Percentiles rank a stretch among this genome's conserved stretches.
Conservation (phyloP, 2,113 vertebrate species). For the Butorides virescens region DNA sequence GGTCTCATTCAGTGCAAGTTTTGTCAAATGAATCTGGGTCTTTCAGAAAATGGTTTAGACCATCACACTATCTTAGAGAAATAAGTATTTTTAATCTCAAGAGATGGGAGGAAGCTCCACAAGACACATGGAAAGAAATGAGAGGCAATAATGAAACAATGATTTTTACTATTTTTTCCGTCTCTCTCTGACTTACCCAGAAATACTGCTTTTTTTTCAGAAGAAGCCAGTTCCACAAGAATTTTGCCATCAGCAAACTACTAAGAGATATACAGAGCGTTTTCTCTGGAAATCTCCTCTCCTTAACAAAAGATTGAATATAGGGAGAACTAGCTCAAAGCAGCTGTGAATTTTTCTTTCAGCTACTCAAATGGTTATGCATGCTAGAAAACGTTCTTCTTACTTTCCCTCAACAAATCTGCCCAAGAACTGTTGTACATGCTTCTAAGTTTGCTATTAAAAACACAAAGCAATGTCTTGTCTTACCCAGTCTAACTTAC, state of each 20-base stretch:
- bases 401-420: not conserved
- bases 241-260: not conserved
- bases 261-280: not conserved
- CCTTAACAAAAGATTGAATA: not conserved
- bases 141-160: not conserved
- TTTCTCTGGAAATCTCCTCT: not conserved
- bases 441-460: not conserved
- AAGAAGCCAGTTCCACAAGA: not conserved
- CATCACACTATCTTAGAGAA: not conserved
- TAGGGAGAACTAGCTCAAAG: not conserved
- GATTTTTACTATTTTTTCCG: not conserved
- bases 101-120: not conserved
- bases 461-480: not conserved
- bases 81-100: not conserved
- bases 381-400: not conserved
- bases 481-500: constrained; percentile 68
- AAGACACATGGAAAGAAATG: not conserved
- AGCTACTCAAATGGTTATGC: not conserved
- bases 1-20: not conserved
- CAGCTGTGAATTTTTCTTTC: not conserved
- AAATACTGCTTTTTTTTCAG: not conserved
- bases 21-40: not conserved
- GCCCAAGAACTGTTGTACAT: not conserved
- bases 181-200: not conserved
- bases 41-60: not conserved